Evolutionary conservation across 2,113 vertebrate species (phyloP).

Genomic region (Aramus guarauna): DNA sequence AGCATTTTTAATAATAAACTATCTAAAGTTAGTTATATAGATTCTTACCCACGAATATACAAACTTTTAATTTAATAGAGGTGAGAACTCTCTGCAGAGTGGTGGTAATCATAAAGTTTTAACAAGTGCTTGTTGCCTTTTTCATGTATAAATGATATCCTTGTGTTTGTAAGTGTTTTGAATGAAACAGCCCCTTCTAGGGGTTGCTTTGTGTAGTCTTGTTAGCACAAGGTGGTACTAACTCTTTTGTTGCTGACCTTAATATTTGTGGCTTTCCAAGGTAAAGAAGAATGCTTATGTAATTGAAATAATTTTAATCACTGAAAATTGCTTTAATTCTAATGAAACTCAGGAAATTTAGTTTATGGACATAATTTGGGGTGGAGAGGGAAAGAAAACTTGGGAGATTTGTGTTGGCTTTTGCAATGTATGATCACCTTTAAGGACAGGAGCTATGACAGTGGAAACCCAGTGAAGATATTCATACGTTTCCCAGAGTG

Average conservation of each 20-base stretch:
- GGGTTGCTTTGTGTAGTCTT: no score
- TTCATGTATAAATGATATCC: background rate
- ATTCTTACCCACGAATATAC: background rate
- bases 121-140: background rate
- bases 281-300: background rate
- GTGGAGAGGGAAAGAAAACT: background rate
- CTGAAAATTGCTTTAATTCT: background rate
- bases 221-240: background rate
- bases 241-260: background rate
- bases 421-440: background rate
- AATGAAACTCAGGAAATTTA: background rate
- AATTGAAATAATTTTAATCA: background rate
- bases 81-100: background rate
- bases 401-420: background rate
- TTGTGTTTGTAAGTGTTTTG: background rate
- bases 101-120: background rate
- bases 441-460: accelerated
- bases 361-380: background rate
- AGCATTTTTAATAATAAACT: background rate
- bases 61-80: background rate
- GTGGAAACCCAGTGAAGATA: background rate
- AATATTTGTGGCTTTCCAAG: background rate
- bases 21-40: background rate
- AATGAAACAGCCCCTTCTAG: background rate
- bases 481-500: background rate